Evolutionary conservation across 1,140 invertebrate species (phyloP).

Genomic region (Scaptodrosophila lebanonensis): DNA sequence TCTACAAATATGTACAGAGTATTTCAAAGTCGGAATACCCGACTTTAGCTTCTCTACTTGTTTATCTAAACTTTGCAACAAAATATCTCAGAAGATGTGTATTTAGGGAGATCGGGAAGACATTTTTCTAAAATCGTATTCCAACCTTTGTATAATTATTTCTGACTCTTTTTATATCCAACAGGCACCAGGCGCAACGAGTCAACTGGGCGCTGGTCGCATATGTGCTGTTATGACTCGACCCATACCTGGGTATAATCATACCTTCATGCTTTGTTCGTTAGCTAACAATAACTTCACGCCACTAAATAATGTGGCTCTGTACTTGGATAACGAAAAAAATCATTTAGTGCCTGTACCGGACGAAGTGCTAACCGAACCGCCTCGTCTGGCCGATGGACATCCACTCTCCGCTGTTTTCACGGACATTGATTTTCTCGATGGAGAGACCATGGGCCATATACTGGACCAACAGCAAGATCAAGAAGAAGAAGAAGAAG

Average conservation of each 20-base stretch:
- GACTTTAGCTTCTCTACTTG: no score
- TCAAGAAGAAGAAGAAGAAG: slow-evolving; percentile 2
- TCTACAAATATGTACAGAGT: no score
- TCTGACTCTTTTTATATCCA: no score
- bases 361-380: slow-evolving; percentile 55
- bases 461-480: slow-evolving; percentile 23
- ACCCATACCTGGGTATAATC: slow-evolving; percentile 75
- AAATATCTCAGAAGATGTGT: no score
- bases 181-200: no score
- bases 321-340: slow-evolving; percentile 79
- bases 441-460: slow-evolving; percentile 34
- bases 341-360: slow-evolving; percentile 79
- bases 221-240: slow-evolving; percentile 63
- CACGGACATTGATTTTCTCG: slow-evolving; percentile 39
- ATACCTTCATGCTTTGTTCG: slow-evolving; percentile 83
- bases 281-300: slow-evolving; percentile 83
- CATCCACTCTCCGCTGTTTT: slow-evolving; percentile 51
- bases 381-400: slow-evolving; percentile 54
- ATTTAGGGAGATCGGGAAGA: no score
- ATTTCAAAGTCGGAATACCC: no score
- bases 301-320: slow-evolving; percentile 83
- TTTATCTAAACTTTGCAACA: no score
- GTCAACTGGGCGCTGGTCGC: slow-evolving; percentile 37
- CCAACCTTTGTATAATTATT: no score
- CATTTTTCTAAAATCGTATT: no score